Evolutionary conservation across 2,113 vertebrate genomes (phyloP).

Genomic region (Natator depressus): DNA sequence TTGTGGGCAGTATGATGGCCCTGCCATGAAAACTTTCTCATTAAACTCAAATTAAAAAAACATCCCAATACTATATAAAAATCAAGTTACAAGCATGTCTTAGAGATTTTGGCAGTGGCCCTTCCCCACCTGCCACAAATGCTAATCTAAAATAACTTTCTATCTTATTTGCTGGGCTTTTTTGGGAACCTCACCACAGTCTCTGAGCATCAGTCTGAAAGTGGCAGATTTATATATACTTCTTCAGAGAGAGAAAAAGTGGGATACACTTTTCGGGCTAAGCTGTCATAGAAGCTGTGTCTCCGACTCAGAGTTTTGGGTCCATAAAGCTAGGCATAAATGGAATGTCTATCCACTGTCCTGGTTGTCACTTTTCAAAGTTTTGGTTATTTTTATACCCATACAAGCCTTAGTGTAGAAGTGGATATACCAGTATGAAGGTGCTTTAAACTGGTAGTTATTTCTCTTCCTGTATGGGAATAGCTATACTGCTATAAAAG

Average conservation of each 20-base stretch:
- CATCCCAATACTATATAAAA: not conserved
- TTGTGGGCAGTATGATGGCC: not conserved
- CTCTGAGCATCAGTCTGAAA: not conserved
- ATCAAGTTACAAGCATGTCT: not conserved
- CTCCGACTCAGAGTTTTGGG: not conserved
- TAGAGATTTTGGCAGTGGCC: not conserved
- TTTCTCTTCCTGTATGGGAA: not conserved
- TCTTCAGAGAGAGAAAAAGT: not conserved
- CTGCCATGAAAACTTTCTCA: not conserved
- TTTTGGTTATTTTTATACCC: not conserved
- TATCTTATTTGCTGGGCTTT: not conserved
- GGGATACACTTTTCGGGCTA: not conserved
- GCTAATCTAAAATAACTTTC: not conserved
- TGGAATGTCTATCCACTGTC: not conserved
- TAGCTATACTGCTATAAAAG: not conserved
- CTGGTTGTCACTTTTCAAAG: not conserved
- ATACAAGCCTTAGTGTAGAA: not conserved
- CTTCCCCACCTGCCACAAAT: not conserved
- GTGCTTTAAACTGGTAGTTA: not conserved
- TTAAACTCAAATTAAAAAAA: not conserved
- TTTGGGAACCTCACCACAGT: not conserved
- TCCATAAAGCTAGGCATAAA: not conserved
- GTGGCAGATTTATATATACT: not conserved
- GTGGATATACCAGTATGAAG: not conserved
- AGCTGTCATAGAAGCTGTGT: not conserved